phyloP scores from a whole-genome alignment of 1,140 invertebrate genomes.

The Wasmannia auropunctata region DNA sequence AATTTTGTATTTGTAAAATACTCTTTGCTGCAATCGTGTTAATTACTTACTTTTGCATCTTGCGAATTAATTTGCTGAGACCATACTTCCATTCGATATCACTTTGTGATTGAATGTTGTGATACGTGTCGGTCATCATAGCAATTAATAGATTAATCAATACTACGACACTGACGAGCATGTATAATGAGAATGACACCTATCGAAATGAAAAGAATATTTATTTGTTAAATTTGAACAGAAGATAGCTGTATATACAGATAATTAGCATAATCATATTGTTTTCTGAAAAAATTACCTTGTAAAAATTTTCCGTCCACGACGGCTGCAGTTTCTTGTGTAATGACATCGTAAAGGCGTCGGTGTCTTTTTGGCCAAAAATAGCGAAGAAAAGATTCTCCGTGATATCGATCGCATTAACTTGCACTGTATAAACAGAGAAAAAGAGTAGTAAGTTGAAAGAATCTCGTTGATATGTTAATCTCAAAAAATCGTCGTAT shows the following conservation, averaged over 20 bases:
- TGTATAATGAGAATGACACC: constrained; percentile 89
- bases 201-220: constrained; percentile 57
- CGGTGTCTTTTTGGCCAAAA: constrained; percentile 97
- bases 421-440: constrained; percentile 88
- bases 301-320: constrained; percentile 93
- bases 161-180: constrained; percentile 99
- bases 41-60: constrained; percentile 94
- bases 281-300: constrained; percentile 86
- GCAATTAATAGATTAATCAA: constrained; percentile 99
- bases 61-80: constrained; percentile 98
- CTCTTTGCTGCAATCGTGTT: background rate
- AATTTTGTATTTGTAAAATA: background rate
- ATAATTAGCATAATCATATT: background rate
- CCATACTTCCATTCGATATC: constrained; percentile 99
- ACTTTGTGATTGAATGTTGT: constrained; percentile 99
- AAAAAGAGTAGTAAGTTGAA: constrained; percentile 22
- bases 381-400: constrained; percentile 99
- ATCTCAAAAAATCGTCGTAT: background rate
- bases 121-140: constrained; percentile 99
- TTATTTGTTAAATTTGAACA: constrained; percentile 1
- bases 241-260: background rate
- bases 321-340: constrained; percentile 86
- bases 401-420: constrained; percentile 95
- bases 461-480: background rate
- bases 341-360: constrained; percentile 87